Conservation (phyloP, 2,113 vertebrate species). For the Apeltes quadracus region DNA sequence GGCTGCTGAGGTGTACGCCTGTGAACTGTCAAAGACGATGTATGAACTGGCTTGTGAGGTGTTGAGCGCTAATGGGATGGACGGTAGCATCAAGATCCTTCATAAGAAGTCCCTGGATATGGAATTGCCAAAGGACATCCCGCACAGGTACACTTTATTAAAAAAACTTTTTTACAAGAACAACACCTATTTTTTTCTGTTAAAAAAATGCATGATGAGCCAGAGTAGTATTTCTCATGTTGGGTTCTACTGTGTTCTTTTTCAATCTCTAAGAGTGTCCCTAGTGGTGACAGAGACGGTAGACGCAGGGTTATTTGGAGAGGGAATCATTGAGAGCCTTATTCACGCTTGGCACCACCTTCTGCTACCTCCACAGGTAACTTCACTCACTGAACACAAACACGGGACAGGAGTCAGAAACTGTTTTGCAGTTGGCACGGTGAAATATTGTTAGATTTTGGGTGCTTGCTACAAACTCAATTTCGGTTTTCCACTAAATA, state of each 20-base stretch:
- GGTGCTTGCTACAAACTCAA: too few species aligned
- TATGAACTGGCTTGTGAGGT: slow-evolving; percentile 93
- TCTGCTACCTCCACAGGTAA: slow-evolving; percentile 91
- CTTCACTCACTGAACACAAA: slow-evolving; percentile 18
- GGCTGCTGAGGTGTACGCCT: slow-evolving; percentile 89
- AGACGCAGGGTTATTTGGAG: slow-evolving; percentile 96
- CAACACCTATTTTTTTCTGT: neutral
- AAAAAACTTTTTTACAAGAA: neutral
- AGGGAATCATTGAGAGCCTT: slow-evolving; percentile 97
- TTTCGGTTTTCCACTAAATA: neutral
- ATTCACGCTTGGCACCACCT: slow-evolving; percentile 97
- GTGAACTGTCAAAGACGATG: slow-evolving; percentile 97
- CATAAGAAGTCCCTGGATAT: slow-evolving; percentile 95
- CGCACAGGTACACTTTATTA: slow-evolving; percentile 82
- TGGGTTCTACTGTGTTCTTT: slow-evolving; percentile 8
- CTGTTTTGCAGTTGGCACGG: neutral
- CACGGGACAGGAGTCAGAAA: neutral
- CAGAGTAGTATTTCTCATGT: neutral
- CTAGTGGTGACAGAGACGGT: slow-evolving; percentile 98
- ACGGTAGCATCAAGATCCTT: slow-evolving; percentile 86
- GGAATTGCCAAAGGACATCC: slow-evolving; percentile 91
- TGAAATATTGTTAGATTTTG: too few species aligned
- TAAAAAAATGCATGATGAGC: neutral
- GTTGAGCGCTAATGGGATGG: slow-evolving; percentile 89
- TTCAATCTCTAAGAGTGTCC: slow-evolving; percentile 84